Evolutionary conservation across 2,888 invertebrate genomes (phyloP).

Genomic region (Ornithoptera priamus): DNA sequence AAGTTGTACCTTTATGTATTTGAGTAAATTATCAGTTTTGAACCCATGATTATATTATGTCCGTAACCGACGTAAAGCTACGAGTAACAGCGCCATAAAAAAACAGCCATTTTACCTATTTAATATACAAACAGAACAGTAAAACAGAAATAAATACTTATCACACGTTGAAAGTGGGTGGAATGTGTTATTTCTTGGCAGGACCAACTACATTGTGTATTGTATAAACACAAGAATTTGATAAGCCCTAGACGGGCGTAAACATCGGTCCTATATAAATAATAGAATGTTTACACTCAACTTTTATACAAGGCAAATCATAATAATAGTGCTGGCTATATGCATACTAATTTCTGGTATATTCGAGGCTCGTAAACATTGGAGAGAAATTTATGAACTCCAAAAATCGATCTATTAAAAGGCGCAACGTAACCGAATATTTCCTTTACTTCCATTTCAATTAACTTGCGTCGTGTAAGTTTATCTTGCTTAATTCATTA

Average conservation of each 20-base stretch:
- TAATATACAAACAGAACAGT: neutral
- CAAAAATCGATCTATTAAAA: constrained; percentile 7
- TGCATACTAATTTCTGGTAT: neutral
- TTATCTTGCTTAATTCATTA: neutral
- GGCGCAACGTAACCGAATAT: neutral
- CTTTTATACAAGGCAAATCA: constrained; percentile 26
- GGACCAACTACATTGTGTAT: constrained; percentile 29
- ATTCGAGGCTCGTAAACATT: neutral
- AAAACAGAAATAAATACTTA: neutral
- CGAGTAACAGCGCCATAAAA: neutral
- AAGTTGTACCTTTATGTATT: too few species aligned
- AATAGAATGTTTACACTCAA: constrained; percentile 21
- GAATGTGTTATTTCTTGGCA: constrained; percentile 28
- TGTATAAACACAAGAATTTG: constrained; percentile 29
- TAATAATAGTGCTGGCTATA: constrained; percentile 3
- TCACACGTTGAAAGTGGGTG: constrained; percentile 21
- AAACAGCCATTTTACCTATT: neutral
- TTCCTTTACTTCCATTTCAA: neutral
- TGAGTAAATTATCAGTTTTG: neutral
- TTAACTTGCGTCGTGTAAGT: constrained; percentile 3
- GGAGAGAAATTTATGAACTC: neutral
- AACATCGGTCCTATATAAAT: constrained; percentile 31
- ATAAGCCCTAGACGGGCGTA: constrained; percentile 30
- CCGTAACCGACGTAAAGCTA: neutral
- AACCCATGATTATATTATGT: neutral